phyloP scores from a whole-genome alignment of 2,797 vertebrate genomes.

The Acridotheres tristis region DNA sequence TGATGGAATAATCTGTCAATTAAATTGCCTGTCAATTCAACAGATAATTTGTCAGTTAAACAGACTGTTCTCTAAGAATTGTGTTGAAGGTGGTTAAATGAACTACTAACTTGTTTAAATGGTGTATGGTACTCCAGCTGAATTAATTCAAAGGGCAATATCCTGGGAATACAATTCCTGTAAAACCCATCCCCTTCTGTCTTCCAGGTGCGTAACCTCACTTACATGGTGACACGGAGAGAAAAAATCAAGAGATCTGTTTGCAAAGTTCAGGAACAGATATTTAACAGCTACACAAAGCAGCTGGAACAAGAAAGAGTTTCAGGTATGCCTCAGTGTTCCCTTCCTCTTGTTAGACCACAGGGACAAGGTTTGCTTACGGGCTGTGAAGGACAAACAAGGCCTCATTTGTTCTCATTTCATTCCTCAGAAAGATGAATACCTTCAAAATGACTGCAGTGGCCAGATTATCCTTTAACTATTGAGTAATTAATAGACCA shows the following conservation, averaged over 20 bases:
- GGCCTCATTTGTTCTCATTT: background rate
- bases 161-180: background rate
- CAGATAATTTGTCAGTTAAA: background rate
- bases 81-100: background rate
- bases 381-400: background rate
- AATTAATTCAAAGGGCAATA: background rate
- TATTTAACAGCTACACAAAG: constrained; percentile 89
- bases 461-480: background rate
- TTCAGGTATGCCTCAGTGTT: constrained; percentile 78
- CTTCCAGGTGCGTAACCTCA: constrained; percentile 93
- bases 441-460: background rate
- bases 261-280: constrained; percentile 96
- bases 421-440: background rate
- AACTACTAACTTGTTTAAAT: background rate
- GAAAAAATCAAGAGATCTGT: constrained; percentile 97
- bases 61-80: background rate
- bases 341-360: background rate
- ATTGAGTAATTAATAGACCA: background rate
- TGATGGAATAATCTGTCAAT: background rate
- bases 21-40: background rate
- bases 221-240: constrained; percentile 97
- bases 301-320: constrained; percentile 87
- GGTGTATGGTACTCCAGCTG: background rate
- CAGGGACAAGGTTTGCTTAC: background rate
- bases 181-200: constrained; percentile 5